Conservation (phyloP, 2,888 invertebrate genomes). For the Ectemnius cavifrons region DNA sequence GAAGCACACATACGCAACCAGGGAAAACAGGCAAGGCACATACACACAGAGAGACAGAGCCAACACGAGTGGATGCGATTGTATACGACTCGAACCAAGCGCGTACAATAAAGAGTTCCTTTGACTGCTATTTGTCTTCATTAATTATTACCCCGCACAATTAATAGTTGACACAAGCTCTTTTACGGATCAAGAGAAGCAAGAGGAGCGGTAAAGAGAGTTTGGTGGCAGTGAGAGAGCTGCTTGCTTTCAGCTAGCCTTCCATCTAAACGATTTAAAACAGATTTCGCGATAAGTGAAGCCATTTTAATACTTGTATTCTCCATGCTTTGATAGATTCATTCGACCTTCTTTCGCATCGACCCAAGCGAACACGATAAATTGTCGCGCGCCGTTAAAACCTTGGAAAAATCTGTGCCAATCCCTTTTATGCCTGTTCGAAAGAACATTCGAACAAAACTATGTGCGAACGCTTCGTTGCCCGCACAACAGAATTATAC, state of each 20-base stretch:
- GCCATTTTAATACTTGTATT: slow-evolving; percentile 41
- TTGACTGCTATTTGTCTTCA: slow-evolving; percentile 53
- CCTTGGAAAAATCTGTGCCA: slow-evolving; percentile 54
- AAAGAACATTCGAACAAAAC: slow-evolving; percentile 20
- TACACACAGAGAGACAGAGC: no score
- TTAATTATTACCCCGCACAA: not conserved
- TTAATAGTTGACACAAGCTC: no score
- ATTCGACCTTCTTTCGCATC: slow-evolving; percentile 42
- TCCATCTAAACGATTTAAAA: slow-evolving; percentile 20
- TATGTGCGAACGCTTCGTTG: not conserved
- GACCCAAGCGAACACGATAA: slow-evolving; percentile 30
- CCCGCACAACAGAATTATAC: no score
- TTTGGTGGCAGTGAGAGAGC: no score
- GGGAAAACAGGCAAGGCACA: no score
- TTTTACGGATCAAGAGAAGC: no score
- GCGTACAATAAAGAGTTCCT: slow-evolving; percentile 76
- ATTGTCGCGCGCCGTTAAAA: slow-evolving; percentile 39
- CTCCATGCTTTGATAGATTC: slow-evolving; percentile 30
- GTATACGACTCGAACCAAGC: slow-evolving; percentile 61
- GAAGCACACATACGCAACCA: not conserved
- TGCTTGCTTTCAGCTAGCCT: not conserved
- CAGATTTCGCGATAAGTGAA: slow-evolving; percentile 41
- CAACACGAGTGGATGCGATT: slow-evolving; percentile 47
- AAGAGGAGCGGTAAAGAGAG: no score
- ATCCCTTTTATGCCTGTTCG: slow-evolving; percentile 44